Percentiles rank a stretch among this genome's conserved stretches.
Conservation (phyloP, 53 echinoderm and acorn worm species). For the Apostichopus leukothele region DNA sequence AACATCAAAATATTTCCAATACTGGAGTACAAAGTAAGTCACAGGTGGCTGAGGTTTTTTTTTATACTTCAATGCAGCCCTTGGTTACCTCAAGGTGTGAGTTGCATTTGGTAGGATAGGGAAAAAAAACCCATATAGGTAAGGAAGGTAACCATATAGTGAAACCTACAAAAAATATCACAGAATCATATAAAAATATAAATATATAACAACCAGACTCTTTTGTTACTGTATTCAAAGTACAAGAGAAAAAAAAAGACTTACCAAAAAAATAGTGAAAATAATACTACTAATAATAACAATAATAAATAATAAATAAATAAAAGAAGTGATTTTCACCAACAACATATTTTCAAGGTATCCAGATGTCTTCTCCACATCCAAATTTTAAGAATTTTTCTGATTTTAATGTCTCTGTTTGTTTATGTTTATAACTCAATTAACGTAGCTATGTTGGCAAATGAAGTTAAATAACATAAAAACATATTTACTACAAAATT, state of each 20-base stretch:
- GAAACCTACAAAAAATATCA: conserved; percentile 29
- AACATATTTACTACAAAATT: too few species aligned
- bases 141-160: background rate
- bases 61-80: conserved; percentile 11
- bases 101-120: conserved; percentile 18
- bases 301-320: background rate
- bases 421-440: too few species aligned
- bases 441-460: too few species aligned
- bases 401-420: too few species aligned
- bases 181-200: conserved; percentile 40
- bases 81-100: conserved; percentile 30
- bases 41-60: too few species aligned
- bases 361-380: background rate
- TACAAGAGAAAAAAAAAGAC: background rate
- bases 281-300: background rate
- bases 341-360: background rate
- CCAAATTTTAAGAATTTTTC: background rate
- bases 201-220: conserved; percentile 8
- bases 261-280: background rate
- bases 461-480: too few species aligned
- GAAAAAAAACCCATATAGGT: background rate
- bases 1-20: too few species aligned
- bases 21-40: too few species aligned
- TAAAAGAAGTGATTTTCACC: background rate
- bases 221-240: conserved; percentile 34